Evolutionary conservation across 2,888 invertebrate genomes (phyloP), one percentile per base, ranked within the genome.

Genomic region (Tetramorium bicarinatum): DNA sequence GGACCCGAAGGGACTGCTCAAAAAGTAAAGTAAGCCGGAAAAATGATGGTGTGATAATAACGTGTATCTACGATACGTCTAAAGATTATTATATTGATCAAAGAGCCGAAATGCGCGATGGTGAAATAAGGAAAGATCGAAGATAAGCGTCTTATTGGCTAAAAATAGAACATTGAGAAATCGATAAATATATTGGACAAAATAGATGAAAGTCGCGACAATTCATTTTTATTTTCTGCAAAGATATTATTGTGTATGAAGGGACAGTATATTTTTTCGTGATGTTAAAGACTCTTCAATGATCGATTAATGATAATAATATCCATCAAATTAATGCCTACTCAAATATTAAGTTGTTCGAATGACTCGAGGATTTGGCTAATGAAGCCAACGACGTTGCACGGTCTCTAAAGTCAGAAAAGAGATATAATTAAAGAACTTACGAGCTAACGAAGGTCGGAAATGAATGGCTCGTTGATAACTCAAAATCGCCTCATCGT

Each of bases 401-500:
- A 59, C 59, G 59, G 25, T 21, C 18, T 15, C 21, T 47, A 59
- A 71, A 59, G 47, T 49, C 59, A 21, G 49, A 59, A 67, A 59
- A 67, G 66, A 38, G 21, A 61, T 86, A 82, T 74, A 86, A 86
- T 84, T 81, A 72, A 84, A 85, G 84, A 76, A 97, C 98, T 98
- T 96, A 99, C 99, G 96, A 94, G 99, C 98, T 95, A 99, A 96
- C 93, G 98, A 97, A 89, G 99, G 99, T 95, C 99, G 96, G 95
- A 97, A 99, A 95, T 98, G 97, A 94, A 99, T 98, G 90, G 99
- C 99, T 93, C 97, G 96, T 95, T 98, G 97, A 95, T 99, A 99
- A 95, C 98, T 98, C 95, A 97, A 97, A 94, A 99, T 97, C 87
- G 99, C 98, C 94, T 98, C 98, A 91, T 97, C 97, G 95, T 97